A percentile compares a stretch with the other conserved stretches of the same genome.
Evolutionary conservation across 1,140 invertebrate genomes (phyloP).

Genomic region (Contarinia nasturtii): DNA sequence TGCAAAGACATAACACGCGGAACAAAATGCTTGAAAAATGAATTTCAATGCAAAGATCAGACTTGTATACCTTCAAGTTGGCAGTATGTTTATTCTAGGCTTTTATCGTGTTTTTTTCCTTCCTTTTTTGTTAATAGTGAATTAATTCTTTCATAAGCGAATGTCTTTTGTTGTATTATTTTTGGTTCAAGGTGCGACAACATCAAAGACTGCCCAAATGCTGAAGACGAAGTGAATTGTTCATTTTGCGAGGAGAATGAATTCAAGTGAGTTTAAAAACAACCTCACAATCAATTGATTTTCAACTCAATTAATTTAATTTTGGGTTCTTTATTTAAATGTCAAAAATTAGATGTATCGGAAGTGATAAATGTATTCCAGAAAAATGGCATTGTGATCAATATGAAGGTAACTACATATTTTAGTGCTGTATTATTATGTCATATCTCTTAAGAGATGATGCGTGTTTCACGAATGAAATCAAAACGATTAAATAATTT

Average conservation of each 20-base stretch:
- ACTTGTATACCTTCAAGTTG: constrained; percentile 38
- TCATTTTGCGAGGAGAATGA: constrained; percentile 30
- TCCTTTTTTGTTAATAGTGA: neutral
- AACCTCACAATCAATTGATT: too few relatives aligned
- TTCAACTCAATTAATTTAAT: too few relatives aligned
- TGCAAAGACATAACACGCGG: constrained; percentile 22
- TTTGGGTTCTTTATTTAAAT: constrained; percentile 10
- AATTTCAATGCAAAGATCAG: constrained; percentile 40
- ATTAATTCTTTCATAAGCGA: neutral
- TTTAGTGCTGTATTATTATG: too few relatives aligned
- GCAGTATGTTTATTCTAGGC: constrained; percentile 12
- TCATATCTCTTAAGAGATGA: too few relatives aligned
- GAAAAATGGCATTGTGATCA: constrained; percentile 60
- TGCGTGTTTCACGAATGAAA: too few relatives aligned
- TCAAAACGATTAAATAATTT: too few relatives aligned
- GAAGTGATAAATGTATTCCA: constrained; percentile 44
- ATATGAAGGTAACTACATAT: constrained; percentile 22
- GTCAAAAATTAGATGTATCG: constrained; percentile 32
- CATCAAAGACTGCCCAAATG: constrained; percentile 37
- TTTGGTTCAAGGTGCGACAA: constrained; percentile 34
- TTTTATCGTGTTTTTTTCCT: too few relatives aligned
- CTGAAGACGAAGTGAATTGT: constrained; percentile 43
- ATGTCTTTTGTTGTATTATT: too few relatives aligned
- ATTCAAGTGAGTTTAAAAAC: constrained; percentile 23
- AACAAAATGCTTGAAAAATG: constrained; percentile 28